Conservation (phyloP, 2,888 invertebrate genomes). For the Lissonota sp. region DNA sequence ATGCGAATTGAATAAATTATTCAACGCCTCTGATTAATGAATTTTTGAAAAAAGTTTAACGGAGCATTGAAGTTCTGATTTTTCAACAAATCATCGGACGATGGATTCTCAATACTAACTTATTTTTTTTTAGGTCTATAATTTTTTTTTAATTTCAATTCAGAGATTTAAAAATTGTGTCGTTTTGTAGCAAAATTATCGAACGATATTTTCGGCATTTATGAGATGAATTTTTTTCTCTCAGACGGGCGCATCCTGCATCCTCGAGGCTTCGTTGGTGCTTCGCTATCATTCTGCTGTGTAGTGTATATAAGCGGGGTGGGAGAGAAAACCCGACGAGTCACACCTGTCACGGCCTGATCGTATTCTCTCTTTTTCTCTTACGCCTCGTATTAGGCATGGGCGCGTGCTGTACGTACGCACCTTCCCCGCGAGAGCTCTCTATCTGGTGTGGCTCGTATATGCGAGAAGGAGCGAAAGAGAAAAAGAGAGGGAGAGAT, state of each 20-base stretch:
- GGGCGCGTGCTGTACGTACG: slow-evolving; percentile 57
- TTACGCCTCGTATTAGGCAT: slow-evolving; percentile 31
- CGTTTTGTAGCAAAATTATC: too few species aligned
- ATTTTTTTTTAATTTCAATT: neutral
- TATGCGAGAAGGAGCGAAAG: neutral
- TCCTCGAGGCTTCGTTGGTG: slow-evolving; percentile 44
- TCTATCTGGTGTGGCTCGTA: too few species aligned
- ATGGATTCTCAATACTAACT: too few species aligned
- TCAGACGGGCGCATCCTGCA: neutral
- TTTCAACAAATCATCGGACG: too few species aligned
- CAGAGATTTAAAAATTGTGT: neutral
- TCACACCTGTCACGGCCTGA: slow-evolving; percentile 58
- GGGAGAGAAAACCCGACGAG: slow-evolving; percentile 50
- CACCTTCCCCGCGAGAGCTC: slow-evolving; percentile 37
- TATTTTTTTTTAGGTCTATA: neutral
- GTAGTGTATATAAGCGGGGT: too few species aligned
- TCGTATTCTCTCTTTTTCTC: slow-evolving; percentile 15
- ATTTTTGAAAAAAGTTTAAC: too few species aligned
- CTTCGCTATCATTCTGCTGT: slow-evolving; percentile 21
- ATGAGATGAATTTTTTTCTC: too few species aligned
- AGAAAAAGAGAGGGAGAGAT: slow-evolving; percentile 10
- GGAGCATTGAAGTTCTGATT: too few species aligned
- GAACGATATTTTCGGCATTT: too few species aligned
- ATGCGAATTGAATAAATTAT: too few species aligned
- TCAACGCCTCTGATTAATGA: too few species aligned